Percentiles rank a stretch among this genome's conserved stretches.
Conservation (phyloP, 2,797 vertebrate genomes). For the Lutjanus argentimaculatus region DNA sequence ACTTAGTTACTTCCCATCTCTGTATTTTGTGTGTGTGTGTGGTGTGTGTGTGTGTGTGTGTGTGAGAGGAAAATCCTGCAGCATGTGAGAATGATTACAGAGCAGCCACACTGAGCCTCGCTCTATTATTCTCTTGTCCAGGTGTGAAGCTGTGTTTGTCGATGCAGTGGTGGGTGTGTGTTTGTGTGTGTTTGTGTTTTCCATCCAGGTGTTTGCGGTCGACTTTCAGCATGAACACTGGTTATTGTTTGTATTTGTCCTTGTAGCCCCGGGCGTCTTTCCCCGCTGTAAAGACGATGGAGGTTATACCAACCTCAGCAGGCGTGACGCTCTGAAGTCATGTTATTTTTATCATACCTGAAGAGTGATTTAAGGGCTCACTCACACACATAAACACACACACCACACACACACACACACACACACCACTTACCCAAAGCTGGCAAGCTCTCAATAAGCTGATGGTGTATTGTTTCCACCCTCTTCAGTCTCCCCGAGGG, state of each 20-base stretch:
- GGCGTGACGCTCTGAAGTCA: slow-evolving; percentile 54
- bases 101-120: slow-evolving; percentile 45
- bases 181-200: slow-evolving; percentile 50
- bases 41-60: slow-evolving; percentile 9
- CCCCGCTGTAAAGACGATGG: slow-evolving; percentile 28
- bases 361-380: slow-evolving; percentile 65
- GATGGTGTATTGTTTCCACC: slow-evolving; percentile 57
- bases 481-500: slow-evolving; percentile 32
- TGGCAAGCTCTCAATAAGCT: slow-evolving; percentile 51
- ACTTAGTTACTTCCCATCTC: no score
- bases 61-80: slow-evolving; percentile 40
- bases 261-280: slow-evolving; percentile 31
- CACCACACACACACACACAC: slow-evolving; percentile 30
- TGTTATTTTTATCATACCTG: slow-evolving; percentile 67
- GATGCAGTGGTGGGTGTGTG: slow-evolving; percentile 24
- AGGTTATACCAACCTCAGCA: slow-evolving; percentile 39
- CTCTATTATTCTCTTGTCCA: slow-evolving; percentile 70
- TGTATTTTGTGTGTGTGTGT: slow-evolving; percentile 25
- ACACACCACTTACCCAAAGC: slow-evolving; percentile 3
- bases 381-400: slow-evolving; percentile 25
- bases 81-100: slow-evolving; percentile 70
- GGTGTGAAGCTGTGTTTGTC: slow-evolving; percentile 68
- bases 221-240: slow-evolving; percentile 41
- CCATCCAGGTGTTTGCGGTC: slow-evolving; percentile 72
- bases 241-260: slow-evolving; percentile 64